Percentiles rank a stretch among this genome's conserved stretches.
Evolutionary conservation across 37 sponge, comb jelly and placozoan genomes (phyloP).

Genomic region (Lycopodina hypogea): DNA sequence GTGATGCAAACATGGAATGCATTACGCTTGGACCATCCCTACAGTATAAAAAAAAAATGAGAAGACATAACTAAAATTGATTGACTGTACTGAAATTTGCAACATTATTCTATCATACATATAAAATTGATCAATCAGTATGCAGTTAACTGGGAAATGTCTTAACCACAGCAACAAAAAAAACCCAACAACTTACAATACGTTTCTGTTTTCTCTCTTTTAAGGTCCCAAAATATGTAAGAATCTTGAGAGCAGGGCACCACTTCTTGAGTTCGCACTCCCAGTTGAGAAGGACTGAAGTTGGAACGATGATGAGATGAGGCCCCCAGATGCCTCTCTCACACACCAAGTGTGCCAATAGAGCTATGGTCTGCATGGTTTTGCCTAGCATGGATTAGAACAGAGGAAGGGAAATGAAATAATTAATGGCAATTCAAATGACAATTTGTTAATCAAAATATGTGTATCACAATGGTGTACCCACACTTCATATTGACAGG

Average conservation of each 20-base stretch:
- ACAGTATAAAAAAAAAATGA: background rate
- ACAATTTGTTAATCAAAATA: background rate
- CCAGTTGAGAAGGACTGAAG: constrained; percentile 98
- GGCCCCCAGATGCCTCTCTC: constrained; percentile 94
- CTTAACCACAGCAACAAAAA: too few species aligned
- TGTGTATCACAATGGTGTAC: background rate
- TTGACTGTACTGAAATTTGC: background rate
- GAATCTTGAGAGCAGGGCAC: constrained; percentile 99
- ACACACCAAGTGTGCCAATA: constrained; percentile 94
- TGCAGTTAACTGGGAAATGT: background rate
- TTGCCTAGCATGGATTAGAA: too few species aligned
- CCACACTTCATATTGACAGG: too few species aligned
- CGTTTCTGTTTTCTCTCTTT: constrained; percentile 94
- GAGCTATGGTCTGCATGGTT: constrained; percentile 92
- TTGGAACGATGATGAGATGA: constrained; percentile 97
- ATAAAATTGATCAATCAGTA: background rate
- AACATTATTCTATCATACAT: background rate
- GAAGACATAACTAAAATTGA: background rate
- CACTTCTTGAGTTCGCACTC: constrained; percentile 98
- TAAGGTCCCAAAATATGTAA: constrained; percentile 93
- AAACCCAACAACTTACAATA: constrained; percentile 48
- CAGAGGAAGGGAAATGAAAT: background rate
- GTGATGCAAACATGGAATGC: constrained; percentile 99
- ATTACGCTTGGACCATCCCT: constrained; percentile 95
- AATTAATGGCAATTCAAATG: background rate